Conservation (phyloP, 2,888 invertebrate species). For the Calliscelio sp. region DNA sequence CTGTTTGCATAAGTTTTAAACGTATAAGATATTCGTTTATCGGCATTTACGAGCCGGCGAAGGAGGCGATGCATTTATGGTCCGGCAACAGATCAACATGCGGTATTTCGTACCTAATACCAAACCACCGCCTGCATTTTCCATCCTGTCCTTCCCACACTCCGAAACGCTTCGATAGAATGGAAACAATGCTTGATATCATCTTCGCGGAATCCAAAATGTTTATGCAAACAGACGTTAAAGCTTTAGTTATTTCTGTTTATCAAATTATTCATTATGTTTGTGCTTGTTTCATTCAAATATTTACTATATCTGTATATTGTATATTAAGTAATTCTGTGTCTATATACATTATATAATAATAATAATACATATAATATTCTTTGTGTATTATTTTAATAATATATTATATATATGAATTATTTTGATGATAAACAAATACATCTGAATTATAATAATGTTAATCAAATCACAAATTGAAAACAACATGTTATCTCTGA, state of each 20-base stretch:
- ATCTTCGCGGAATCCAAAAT: conserved; percentile 62
- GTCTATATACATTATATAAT: too few species aligned
- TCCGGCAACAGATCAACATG: conserved; percentile 52
- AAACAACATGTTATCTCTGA: too few species aligned
- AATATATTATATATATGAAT: too few species aligned
- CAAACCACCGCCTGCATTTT: conserved; percentile 53
- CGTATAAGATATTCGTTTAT: conserved; percentile 22
- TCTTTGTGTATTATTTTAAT: too few species aligned
- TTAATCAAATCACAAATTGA: too few species aligned
- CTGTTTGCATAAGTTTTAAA: conserved; percentile 29
- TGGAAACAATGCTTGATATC: conserved; percentile 63
- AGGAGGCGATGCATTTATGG: conserved; percentile 46
- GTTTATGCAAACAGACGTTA: conserved; percentile 59
- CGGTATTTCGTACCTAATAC: conserved; percentile 60
- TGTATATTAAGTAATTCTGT: too few species aligned
- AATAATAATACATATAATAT: too few species aligned
- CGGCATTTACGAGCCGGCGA: conserved; percentile 40
- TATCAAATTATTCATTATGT: conserved; percentile 41
- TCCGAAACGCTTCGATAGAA: conserved; percentile 48
- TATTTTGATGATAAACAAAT: too few species aligned
- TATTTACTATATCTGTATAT: background rate
- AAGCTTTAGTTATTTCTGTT: conserved; percentile 48
- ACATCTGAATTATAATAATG: too few species aligned
- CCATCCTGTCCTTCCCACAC: conserved; percentile 36
- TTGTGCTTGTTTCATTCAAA: conserved; percentile 7